Evolutionary conservation across 2,888 invertebrate genomes (phyloP), one percentile per base, ranked within the genome.

Genomic region (Papilio elwesi): DNA sequence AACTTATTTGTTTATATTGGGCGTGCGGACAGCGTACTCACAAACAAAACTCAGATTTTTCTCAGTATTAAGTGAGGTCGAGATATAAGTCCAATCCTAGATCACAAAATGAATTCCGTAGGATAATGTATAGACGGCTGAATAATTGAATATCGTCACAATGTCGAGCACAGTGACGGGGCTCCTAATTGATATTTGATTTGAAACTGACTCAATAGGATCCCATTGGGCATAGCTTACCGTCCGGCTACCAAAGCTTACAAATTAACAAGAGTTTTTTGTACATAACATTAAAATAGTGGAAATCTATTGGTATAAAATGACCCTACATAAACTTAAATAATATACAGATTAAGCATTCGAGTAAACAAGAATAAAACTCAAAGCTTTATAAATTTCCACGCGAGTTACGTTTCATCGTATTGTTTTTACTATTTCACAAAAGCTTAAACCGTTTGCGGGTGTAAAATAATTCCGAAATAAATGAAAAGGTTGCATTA

Each of bases 401-500:
- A n/a, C 43, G 4, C 0, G 59, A 8, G n/a, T 43, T n/a, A 59
- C 38, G 38, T 38, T 43, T 59, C 43, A 43, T 43, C 7, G 7
- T 10, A 4, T 59, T n/a, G 15, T 7, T 59, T 43, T 43, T 43
- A 43, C 0, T 43, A 59, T n/a, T 59, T 59, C 36, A n/a, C 59
- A 43, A n/a, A 59, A 59, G 38, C n/a, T 15, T 38, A 10, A 62
- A 15, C 2, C 9, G 43, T 62, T 43, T 62, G 43, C 59, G 12
- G n/a, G 59, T 59, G 59, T 59, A 59, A 43, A 62, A 15, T 59
- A 49, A 49, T 57, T 38, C 38, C 59, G 26, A 59, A 59, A 63
- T 55, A 63, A 51, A 64, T 55, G 73, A 64, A 68, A 66, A 55
- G 70, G 78, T 75, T 78, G 74, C 74, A 59, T 73, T 73, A 75